Evolutionary conservation across 2,888 invertebrate species (phyloP), one percentile per base, ranked within the genome.

Genomic region (Calliopum simillimum): DNA sequence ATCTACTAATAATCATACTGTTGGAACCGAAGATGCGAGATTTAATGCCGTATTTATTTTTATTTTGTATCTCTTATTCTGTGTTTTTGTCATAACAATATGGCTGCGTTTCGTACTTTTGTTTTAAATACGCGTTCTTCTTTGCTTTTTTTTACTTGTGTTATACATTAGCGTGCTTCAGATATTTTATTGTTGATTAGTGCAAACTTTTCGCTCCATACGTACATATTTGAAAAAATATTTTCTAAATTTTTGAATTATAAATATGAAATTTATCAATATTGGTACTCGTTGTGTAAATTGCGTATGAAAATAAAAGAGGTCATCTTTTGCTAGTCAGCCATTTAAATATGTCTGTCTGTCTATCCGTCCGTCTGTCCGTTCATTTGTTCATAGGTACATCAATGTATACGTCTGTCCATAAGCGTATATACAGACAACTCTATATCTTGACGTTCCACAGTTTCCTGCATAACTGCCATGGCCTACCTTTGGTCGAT

Each of bases 31-130:
- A 67, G 33, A 33, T 33, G 8, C 33, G 66, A 67, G 56, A 56
- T 67, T 47, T 58, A 58, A 58, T 43, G 56, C 56, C 25, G 46
- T 33, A 58, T 47, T 66, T 66, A n/a, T 56, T 58, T 41, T 59
- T 63, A 43, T 14, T 46, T 41, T 62, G 19, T 25, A 21, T 64
- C 53, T 23, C 41, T 59, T 63, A 49, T 63, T 59, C 43, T 43
- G 59, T 59, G 59, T 41, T 43, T 59, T 63, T 63, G 66, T 47
- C 66, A 67, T 58, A 67, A 56, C 66, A 67, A 67, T 46, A 67
- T 67, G 66, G 66, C 66, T 67, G 56, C 66, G 66, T 46, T 67
- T 55, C 56, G 43, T 58, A 58, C 66, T 58, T 56, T 46, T 41
- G 21, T 25, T 65, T 51, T 43, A 19, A 55, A 55, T n/a, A 65